A percentile compares a stretch with the other conserved stretches of the same genome.
phyloP scores from a whole-genome alignment of 1,140 invertebrate species.

The Hycleus cichorii region DNA sequence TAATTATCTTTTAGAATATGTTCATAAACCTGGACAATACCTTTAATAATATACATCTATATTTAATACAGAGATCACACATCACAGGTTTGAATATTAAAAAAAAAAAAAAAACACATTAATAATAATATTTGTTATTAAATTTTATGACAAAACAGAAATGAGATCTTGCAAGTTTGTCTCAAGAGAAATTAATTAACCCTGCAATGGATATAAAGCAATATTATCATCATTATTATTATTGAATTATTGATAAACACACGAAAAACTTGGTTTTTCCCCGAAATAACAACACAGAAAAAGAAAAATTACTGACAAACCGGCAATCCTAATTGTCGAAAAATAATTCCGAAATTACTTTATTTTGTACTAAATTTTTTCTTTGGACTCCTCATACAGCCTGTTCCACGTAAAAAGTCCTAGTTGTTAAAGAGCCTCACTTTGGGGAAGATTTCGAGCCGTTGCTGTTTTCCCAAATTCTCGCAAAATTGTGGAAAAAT shows the following conservation, averaged over 20 bases:
- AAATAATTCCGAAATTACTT: too few relatives aligned
- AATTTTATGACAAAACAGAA: slow-evolving; percentile 9
- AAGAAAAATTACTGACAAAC: too few relatives aligned
- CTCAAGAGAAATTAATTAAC: slow-evolving; percentile 5
- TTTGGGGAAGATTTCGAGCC: too few relatives aligned
- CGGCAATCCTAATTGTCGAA: too few relatives aligned
- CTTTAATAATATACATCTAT: not conserved
- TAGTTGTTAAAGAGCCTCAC: too few relatives aligned
- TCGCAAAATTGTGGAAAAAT: too few relatives aligned
- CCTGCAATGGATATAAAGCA: not conserved
- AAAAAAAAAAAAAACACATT: slow-evolving; percentile 10
- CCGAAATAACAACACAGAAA: not conserved
- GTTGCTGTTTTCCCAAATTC: too few relatives aligned
- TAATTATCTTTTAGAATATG: too few relatives aligned
- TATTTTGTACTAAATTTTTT: too few relatives aligned
- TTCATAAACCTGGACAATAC: not conserved
- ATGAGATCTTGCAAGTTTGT: slow-evolving; percentile 17
- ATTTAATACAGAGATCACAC: slow-evolving; percentile 20
- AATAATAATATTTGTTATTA: slow-evolving; percentile 6
- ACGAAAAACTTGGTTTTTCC: not conserved
- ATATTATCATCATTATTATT: not conserved
- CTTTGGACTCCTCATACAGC: too few relatives aligned
- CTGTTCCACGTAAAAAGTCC: too few relatives aligned
- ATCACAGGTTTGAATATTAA: slow-evolving; percentile 23
- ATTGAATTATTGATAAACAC: not conserved